Evolutionary conservation across 2,888 invertebrate genomes (phyloP), one percentile per base, ranked within the genome.

Genomic region (Xanthia togata): DNA sequence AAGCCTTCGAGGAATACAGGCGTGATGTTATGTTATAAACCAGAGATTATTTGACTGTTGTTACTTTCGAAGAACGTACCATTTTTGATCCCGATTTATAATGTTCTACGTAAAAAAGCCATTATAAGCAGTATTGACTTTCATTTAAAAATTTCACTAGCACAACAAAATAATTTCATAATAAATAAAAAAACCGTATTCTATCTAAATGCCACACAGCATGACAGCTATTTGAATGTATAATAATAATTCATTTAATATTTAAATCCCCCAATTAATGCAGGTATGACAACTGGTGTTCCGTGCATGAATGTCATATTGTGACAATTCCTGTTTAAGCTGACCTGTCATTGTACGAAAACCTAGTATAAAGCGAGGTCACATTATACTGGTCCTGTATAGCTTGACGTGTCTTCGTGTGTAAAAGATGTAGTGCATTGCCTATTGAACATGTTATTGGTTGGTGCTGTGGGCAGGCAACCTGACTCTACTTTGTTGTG

Each of bases 181-280:
- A 70, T 67, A 31, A 38, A n/a, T n/a, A 35, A 44, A 17, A 41
- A 50, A 60, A 41, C 41, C 31, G 64, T 38, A 79, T 83, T 69
- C 41, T 55, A 14, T 60, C 20, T 41, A 78, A 78, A 78, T 83
- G 69, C 79, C 83, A 73, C 60, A 70, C 64, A 79, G 55, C 67
- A 47, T 63, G 84, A 3, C 44, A 38, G 50, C 62, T 55, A 76
- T 65, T 53, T 65, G 63, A 84, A 84, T 84, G n/a, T n/a, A 57
- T 65, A 75, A 74, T 83, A 23, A 31, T 31, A 44, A 77, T 76
- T 75, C 41, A 80, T 79, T 47, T 17, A 71, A 63, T 67, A 70
- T 82, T 75, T 65, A 41, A 79, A 71, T 23, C 63, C 9, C 14
- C n/a, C 69, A 59, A 71, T 79, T 44, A 74, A 79, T 84, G 63